Evolutionary conservation across 2,888 invertebrate genomes (phyloP), one percentile per base, ranked within the genome.

Genomic region (Perithous albicinctus): DNA sequence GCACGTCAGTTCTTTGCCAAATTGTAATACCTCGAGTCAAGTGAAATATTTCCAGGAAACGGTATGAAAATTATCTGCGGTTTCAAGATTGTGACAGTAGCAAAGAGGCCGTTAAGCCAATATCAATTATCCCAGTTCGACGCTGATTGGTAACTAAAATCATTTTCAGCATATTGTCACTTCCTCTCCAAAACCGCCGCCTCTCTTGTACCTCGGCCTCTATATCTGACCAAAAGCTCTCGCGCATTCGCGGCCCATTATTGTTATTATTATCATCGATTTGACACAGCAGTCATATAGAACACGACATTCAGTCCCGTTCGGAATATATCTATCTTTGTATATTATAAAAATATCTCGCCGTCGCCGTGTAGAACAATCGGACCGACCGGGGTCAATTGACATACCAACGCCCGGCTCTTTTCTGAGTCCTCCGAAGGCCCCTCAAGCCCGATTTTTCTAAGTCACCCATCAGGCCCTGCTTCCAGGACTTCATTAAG

Each of bases 221-320:
- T 59, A 18, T 3, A 35, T 12, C 43, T 23, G 18, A n/a, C n/a
- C n/a, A n/a, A 35, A 43, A 43, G 20, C 32, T 46, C 32, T 46
- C 29, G 23, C 15, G 10, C 26, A 29, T 72, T 48, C 41, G 51
- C 73, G 66, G 35, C 46, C 54, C 23, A 66, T 76, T 46, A 77
- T 69, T 61, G 32, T 69, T 69, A 77, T 77, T 38, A 70, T 76
- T 56, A 56, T 69, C 20, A 54, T 70, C 61, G 61, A 77, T 77
- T 64, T n/a, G 41, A 64, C 29, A 32, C 46, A 26, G n/a, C 10
- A 54, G 15, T 61, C 32, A 61, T 63, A 32, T 18, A 32, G 18
- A 32, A 15, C 56, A 43, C 35, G 61, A 54, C 74, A 20, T 23
- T 54, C 6, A 26, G 74, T 69, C 79, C 54, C 46, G 32, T 43